Base-by-base conservation (phyloP, 2,888 invertebrate genomes). In the Lamproptera curius region DNA sequence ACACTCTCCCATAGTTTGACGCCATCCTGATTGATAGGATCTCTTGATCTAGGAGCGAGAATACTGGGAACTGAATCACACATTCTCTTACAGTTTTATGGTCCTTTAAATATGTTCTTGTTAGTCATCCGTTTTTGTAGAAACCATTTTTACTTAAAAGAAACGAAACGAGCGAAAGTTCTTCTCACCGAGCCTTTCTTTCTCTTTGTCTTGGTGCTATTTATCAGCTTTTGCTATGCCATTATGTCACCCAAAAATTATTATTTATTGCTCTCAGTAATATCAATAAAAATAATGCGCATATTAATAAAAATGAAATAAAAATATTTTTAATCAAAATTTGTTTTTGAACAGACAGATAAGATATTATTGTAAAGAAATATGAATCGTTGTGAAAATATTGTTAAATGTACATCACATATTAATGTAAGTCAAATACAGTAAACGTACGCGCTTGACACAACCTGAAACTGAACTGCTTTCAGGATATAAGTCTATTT, bases 31-130 rank as follows among this genome's bases (percentile, higher is more conserved):
- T 79, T 69, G 45, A 87, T 70, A 8, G 86, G 87, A 38, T 70
- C 74, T 64, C 87, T 71, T 37, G 84, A 87, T 58, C 86, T 63
- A 2, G 86, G 76, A 6, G 72, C 66, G 52, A 71, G 65, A 16
- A 70, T 54, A 5, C 73, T 67, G 56, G 62, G 70, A 9, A 58
- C 48, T 41, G 42, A 40, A 35, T 70, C 65, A 33, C 61, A 55
- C 82, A 83, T 83, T 17, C 52, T 20, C 35, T 26, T 23, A 23
- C 8, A 4, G 23, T 6, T 6, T 6, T 6, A 23, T 8, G 8
- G 8, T 23, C 5, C 8, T 23, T 6, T 8, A 23, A 6, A 23
- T 23, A 23, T 8, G 8, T 23, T 6, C 8, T 8, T 23, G 8
- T 6, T 6, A 6, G 4, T 6, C 8, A 23, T 6, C 23, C 23